Evolutionary conservation across 37 sponge, comb jelly and placozoan species (phyloP), one percentile per base, ranked within the genome.

Genomic region (Sycon ciliatum): DNA sequence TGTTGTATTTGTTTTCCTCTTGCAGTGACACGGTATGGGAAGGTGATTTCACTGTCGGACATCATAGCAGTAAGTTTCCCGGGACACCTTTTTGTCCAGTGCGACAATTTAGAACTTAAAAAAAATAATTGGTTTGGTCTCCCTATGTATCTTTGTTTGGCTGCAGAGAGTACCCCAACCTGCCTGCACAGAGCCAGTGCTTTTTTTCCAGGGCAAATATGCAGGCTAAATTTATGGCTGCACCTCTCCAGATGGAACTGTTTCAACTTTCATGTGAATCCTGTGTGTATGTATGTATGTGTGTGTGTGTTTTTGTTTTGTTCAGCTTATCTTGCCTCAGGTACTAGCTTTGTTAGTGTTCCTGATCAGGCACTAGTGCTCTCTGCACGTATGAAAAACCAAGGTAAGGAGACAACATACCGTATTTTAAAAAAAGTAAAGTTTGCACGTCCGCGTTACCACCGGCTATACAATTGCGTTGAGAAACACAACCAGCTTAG

Each of bases 311-410:
- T 9, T 68, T 9, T 68, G 27, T 60, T 11, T 60, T 9, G 13
- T 18, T 24, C 26, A 0, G 69, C 87, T 22, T 38, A 57, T 57
- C 90, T 77, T 42, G 75, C 83, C 36, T 93, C 94, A 7, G 99
- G 99, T 0, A 76, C 83, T 2, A 79, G 83, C 22, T 68, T 98
- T 2, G 83, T 79, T 1, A 39, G 65, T 11, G 86, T 88, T 37
- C 99, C 99, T 2, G 7, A 57, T 27, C 56, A 70, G 16, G 85
- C 83, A n/a, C 53, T 40, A 0, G 64, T 90, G 16, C 58, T 86
- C n/a, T 57, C 84, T 3, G 74, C 80, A 4, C 78, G 80, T 18
- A 79, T 98, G 73, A 73, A 78, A 24, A 84, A 98, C 62, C 90
- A 96, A 76, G 90, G 91, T 85, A 38, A 4, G 56, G 46, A 27